Base-by-base conservation (phyloP, 2,113 vertebrate genomes). In the Vanacampus margaritifer region DNA sequence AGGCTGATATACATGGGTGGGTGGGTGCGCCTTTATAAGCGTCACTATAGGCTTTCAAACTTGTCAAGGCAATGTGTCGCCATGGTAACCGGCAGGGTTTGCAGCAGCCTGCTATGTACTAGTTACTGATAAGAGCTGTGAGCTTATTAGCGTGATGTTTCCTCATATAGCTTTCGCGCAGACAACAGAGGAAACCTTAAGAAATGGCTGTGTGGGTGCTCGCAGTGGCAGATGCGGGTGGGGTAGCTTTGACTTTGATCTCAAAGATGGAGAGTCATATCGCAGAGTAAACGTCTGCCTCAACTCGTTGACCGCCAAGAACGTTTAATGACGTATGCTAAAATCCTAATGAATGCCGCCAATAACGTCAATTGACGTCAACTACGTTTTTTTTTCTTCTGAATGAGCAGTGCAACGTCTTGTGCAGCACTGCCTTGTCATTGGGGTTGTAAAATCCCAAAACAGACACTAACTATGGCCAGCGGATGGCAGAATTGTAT, bases 61-160 rank as follows among this genome's bases (percentile, higher is more conserved):
- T 78, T 73, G 65, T 80, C 72, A 82, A 87, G 80, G 78, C 68
- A 82, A 75, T 37, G 57, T 81, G 91, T 91, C 62, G 71, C 90
- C 78, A 92, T 91, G 89, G 90, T 78, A 89, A 92, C 87, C 75
- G 83, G 80, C 62, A 73, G 75, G 60, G 50, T 78, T 80, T 84
- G 74, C 67, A 83, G 76, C 67, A 77, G 80, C 64, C 77, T 78
- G 83, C 84, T 84, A 81, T 78, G 76, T 75, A 86, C 84, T 84
- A 65, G 71, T 80, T 81, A 87, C 83, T 78, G 85, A 87, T 84
- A 79, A 84, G 80, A 76, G 79, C 70, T 69, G 65, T 63, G 73
- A 43, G 75, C 71, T 74, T 79, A 83, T 79, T 73, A 82, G 67
- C 39, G 65, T 64, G 75, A 76, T 83, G 61, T 77, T 82, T 86